These are phyloP conservation scores for Sycophila sp. DNA, from an alignment of 1,140 invertebrate genomes.

Conservation along the genomic window DNA sequence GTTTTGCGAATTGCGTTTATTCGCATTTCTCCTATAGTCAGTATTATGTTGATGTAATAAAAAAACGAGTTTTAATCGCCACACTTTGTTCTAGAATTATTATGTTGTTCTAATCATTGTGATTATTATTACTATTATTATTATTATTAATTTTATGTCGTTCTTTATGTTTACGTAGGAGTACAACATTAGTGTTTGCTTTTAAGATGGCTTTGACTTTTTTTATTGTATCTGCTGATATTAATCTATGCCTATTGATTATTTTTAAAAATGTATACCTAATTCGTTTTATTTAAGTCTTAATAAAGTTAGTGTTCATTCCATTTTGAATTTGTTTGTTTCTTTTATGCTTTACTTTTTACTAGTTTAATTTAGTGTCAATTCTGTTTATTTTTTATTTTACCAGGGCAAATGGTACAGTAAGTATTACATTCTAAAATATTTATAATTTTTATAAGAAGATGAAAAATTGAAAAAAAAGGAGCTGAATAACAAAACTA, in stretches of 20 bases:
- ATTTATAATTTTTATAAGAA: no score
- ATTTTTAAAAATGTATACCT: constrained; percentile 15
- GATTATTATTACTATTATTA: no score
- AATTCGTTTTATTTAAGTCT: no score
- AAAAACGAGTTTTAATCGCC: constrained; percentile 43
- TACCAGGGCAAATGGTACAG: background rate
- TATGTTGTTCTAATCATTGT: background rate
- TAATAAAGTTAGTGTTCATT: background rate
- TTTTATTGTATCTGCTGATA: constrained; percentile 39
- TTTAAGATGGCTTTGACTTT: no score
- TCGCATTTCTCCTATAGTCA: constrained; percentile 45
- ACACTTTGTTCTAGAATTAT: background rate
- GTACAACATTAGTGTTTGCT: background rate
- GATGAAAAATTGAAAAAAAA: no score
- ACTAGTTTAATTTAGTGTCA: no score
- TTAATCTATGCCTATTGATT: constrained; percentile 26
- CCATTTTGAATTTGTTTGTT: background rate
- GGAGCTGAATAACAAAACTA: no score
- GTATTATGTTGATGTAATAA: constrained; percentile 62
- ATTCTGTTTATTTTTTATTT: background rate
- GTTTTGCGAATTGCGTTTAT: constrained; percentile 58
- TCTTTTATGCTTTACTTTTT: no score
- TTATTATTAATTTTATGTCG: background rate
- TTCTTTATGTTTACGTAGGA: background rate
- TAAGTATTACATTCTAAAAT: no score